These are phyloP conservation scores for Nothura maculosa DNA, from an alignment of 2,797 vertebrate species.

Conservation along the genomic window DNA sequence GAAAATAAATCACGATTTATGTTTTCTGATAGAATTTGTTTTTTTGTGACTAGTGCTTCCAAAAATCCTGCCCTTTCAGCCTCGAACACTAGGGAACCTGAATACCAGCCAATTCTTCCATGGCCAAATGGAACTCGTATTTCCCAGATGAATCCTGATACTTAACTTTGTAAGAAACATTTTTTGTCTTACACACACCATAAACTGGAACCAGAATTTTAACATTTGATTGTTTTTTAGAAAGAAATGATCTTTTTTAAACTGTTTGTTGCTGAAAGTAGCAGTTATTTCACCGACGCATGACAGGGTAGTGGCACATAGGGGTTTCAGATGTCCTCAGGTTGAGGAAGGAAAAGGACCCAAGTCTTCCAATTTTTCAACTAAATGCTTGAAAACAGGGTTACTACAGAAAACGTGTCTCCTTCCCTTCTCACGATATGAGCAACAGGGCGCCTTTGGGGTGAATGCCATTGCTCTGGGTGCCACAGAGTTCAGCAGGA, in stretches of 20 bases:
- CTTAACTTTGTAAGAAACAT: background rate
- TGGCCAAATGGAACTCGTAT: background rate
- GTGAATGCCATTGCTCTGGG: background rate
- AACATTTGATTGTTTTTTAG: background rate
- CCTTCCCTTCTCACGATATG: background rate
- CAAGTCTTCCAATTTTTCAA: background rate
- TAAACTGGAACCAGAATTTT: constrained; percentile 16
- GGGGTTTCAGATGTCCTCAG: background rate
- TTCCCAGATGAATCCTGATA: background rate
- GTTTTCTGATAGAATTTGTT: background rate
- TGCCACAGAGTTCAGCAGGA: background rate
- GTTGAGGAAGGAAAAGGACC: background rate
- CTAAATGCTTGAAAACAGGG: background rate
- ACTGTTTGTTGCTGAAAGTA: background rate
- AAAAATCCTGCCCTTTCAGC: constrained; percentile 16
- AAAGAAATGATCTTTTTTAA: background rate
- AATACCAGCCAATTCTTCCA: background rate
- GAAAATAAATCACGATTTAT: background rate
- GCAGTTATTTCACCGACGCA: background rate
- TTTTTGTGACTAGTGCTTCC: background rate
- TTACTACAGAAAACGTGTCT: background rate
- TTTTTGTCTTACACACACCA: background rate
- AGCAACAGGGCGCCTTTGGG: background rate
- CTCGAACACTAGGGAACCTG: background rate
- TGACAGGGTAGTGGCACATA: background rate